A percentile compares a stretch with the other conserved stretches of the same genome.
Conservation (phyloP, 1,140 invertebrate species). For the Drosophila littoralis region DNA sequence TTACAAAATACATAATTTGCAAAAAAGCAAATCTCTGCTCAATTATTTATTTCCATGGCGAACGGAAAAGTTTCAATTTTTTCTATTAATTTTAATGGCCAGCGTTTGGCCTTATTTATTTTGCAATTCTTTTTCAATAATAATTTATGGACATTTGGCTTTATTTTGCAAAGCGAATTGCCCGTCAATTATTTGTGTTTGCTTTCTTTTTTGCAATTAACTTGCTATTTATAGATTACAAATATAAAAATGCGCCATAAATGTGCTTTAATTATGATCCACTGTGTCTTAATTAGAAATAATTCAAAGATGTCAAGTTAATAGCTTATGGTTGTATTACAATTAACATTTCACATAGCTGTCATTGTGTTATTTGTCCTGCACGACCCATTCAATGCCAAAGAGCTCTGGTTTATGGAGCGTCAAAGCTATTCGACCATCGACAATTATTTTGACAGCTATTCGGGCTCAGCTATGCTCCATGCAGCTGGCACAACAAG, state of each 20-base stretch:
- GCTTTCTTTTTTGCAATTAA: too few relatives aligned
- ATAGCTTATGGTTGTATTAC: too few relatives aligned
- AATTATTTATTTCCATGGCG: slow-evolving; percentile 7
- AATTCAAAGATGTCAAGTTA: too few relatives aligned
- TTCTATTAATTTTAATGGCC: not conserved
- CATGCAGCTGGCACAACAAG: slow-evolving; percentile 16
- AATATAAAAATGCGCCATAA: too few relatives aligned
- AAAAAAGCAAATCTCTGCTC: not conserved
- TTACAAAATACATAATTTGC: too few relatives aligned
- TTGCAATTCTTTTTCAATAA: slow-evolving; percentile 7
- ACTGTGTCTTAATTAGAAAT: too few relatives aligned
- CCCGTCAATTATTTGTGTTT: too few relatives aligned
- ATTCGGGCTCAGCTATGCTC: slow-evolving; percentile 23
- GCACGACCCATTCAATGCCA: not conserved
- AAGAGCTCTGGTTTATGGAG: slow-evolving; percentile 15
- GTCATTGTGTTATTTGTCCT: too few relatives aligned
- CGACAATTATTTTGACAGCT: slow-evolving; percentile 42
- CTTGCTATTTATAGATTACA: too few relatives aligned
- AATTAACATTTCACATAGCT: too few relatives aligned
- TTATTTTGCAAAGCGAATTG: not conserved
- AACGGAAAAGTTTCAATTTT: too few relatives aligned
- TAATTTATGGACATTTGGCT: not conserved
- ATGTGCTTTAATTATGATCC: too few relatives aligned
- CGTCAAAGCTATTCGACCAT: slow-evolving; percentile 10
- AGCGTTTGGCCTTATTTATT: slow-evolving; percentile 9